Conservation (phyloP, 2,888 invertebrate genomes). For the Tenthredo scrophulariae region DNA sequence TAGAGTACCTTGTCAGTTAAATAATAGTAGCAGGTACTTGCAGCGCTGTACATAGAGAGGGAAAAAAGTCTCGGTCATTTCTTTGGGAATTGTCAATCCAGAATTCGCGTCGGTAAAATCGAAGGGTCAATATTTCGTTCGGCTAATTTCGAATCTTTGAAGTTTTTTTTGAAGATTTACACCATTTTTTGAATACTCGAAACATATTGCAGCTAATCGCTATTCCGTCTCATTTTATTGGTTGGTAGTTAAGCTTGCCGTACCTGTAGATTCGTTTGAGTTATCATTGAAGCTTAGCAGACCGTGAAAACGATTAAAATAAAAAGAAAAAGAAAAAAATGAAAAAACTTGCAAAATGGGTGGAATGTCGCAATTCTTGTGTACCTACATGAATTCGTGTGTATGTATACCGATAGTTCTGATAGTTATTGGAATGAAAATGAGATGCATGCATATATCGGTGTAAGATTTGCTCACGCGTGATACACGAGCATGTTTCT, state of each 20-base stretch:
- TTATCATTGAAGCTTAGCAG: constrained; percentile 2
- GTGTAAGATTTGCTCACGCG: background rate
- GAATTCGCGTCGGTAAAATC: background rate
- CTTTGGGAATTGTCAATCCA: too few species aligned
- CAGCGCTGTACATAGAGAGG: background rate
- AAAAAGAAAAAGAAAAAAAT: too few species aligned
- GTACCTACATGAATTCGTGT: background rate
- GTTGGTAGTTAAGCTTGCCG: background rate
- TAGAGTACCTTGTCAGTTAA: background rate
- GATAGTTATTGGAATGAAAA: background rate
- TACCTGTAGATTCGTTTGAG: background rate
- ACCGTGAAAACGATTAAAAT: background rate
- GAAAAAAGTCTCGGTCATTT: background rate
- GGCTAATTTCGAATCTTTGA: background rate
- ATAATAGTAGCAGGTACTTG: background rate
- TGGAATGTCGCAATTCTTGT: background rate
- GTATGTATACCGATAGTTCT: background rate
- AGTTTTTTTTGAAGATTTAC: background rate
- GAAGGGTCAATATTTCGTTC: background rate
- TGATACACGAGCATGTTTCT: background rate
- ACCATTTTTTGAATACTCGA: background rate
- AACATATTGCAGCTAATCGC: background rate
- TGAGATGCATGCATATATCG: background rate
- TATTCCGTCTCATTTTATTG: background rate
- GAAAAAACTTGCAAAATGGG: background rate